Evolutionary conservation across 2,113 vertebrate genomes (phyloP).

Genomic region (Eonycteris spelaea): DNA sequence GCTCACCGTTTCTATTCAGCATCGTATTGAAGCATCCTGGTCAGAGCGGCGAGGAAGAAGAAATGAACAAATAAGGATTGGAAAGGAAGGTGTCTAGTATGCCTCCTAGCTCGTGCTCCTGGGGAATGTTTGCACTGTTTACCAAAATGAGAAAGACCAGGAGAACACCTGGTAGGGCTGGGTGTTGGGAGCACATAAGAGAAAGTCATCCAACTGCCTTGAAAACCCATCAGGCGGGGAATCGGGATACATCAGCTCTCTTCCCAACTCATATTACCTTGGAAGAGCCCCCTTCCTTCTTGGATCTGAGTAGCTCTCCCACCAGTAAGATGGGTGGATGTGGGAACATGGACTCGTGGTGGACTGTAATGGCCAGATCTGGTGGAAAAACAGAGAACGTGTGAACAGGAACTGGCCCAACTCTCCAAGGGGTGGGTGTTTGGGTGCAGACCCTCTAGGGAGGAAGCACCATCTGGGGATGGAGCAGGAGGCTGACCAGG

Average conservation of each 20-base stretch:
- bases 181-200: background rate
- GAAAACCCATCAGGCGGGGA: background rate
- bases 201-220: background rate
- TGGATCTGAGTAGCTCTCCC: too few species aligned
- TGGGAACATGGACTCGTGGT: background rate
- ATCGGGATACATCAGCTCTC: background rate
- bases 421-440: background rate
- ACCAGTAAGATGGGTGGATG: background rate
- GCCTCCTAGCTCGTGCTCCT: background rate
- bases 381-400: background rate
- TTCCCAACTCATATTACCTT: background rate
- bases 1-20: background rate
- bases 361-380: background rate
- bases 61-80: background rate
- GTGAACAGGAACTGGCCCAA: too few species aligned
- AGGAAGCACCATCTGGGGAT: background rate
- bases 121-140: background rate
- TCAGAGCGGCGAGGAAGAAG: background rate
- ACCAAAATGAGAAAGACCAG: background rate
- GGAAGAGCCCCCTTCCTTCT: background rate
- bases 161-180: background rate
- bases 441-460: background rate
- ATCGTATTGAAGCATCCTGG: background rate
- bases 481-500: background rate
- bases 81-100: background rate